Percentiles rank a stretch among this genome's conserved stretches.
These are phyloP conservation scores for Agelastica alni DNA, from an alignment of 2,888 invertebrate species.

Conservation along the genomic window DNA sequence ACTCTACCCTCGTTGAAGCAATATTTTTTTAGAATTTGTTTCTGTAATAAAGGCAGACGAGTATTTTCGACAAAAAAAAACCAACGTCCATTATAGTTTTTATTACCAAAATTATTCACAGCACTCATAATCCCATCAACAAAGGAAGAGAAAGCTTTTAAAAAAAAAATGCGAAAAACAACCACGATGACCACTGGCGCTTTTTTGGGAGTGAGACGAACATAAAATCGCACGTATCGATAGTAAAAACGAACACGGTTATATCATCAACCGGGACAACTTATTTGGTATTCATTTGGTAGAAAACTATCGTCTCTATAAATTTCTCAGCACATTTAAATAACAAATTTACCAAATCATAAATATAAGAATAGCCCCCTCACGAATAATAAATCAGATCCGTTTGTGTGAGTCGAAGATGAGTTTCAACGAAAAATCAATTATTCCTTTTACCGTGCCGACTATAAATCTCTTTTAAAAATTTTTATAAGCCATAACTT, in stretches of 20 bases:
- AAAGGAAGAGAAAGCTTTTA: constrained; percentile 22
- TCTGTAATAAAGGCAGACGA: background rate
- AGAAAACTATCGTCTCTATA: no score
- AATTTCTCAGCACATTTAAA: no score
- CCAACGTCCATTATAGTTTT: constrained; percentile 21
- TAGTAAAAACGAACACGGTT: no score
- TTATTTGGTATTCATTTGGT: no score
- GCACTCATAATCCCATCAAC: constrained; percentile 13
- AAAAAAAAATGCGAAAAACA: constrained; percentile 1
- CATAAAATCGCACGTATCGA: no score
- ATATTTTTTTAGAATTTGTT: background rate
- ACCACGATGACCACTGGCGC: background rate
- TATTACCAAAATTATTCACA: constrained; percentile 21
- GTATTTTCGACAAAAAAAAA: background rate
- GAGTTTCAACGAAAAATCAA: background rate
- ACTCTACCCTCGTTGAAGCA: no score
- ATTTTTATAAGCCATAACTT: constrained; percentile 4
- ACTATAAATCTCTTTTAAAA: background rate
- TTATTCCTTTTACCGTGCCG: background rate
- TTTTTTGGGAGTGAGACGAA: no score
- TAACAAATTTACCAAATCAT: no score
- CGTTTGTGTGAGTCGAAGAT: no score
- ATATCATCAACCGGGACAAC: no score
- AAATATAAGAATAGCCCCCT: no score
- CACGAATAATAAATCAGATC: background rate